phyloP scores from a whole-genome alignment of 2,113 vertebrate species.

The Rhagologus leucostigma region DNA sequence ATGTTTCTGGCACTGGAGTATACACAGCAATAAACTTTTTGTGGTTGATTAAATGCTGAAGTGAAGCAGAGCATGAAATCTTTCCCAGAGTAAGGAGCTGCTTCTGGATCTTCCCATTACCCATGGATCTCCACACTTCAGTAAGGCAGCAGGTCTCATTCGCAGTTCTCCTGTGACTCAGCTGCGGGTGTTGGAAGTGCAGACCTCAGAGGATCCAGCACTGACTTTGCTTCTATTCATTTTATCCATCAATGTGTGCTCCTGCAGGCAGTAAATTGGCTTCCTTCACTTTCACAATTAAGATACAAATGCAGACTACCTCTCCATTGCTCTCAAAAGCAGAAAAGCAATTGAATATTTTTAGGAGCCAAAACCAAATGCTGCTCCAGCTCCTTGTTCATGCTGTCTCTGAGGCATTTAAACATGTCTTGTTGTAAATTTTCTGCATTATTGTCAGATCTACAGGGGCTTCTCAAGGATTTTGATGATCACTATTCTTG shows the following conservation, averaged over 20 bases:
- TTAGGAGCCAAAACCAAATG: neutral
- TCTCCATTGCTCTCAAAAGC: neutral
- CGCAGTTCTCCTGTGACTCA: neutral
- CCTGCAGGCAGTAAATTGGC: neutral
- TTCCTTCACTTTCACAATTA: neutral
- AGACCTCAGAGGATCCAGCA: neutral
- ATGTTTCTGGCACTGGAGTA: slow-evolving; percentile 37
- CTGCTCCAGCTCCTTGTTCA: neutral
- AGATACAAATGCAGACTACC: neutral
- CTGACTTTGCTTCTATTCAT: neutral
- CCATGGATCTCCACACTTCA: neutral
- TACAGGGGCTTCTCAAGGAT: neutral
- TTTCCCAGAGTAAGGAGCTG: slow-evolving; percentile 5
- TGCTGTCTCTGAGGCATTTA: neutral
- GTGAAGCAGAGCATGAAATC: slow-evolving; percentile 51
- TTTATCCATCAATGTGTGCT: neutral
- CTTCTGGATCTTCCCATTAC: neutral
- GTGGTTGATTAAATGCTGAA: slow-evolving; percentile 62
- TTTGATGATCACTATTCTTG: neutral
- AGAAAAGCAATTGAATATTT: neutral
- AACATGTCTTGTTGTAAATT: neutral
- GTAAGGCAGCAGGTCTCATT: neutral
- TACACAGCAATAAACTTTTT: slow-evolving; percentile 54
- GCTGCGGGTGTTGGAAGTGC: neutral
- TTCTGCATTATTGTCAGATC: neutral